A percentile compares a stretch with the other conserved stretches of the same genome.
Conservation (phyloP, 92 coral and sea anemone species). For the Palythoa grandis region DNA sequence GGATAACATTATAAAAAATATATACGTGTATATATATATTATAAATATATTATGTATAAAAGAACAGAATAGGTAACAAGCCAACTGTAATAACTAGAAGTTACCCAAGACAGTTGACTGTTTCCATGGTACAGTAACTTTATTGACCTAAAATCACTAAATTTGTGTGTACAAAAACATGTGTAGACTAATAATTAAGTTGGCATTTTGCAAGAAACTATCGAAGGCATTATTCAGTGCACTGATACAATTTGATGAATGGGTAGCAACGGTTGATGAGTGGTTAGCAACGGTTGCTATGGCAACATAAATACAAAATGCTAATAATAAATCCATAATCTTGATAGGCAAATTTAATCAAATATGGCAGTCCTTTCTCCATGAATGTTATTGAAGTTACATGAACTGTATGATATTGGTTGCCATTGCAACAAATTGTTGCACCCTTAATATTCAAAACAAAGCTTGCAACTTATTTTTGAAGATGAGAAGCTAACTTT, state of each 20-base stretch:
- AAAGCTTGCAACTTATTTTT: slow-evolving; percentile 11
- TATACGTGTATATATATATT: too few relatives aligned
- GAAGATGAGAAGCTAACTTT: not conserved
- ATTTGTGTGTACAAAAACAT: not conserved
- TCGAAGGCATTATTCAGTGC: not conserved
- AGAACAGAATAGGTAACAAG: too few relatives aligned
- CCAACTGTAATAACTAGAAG: too few relatives aligned
- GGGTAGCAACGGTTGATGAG: not conserved
- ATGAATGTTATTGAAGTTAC: not conserved
- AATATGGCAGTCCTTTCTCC: not conserved
- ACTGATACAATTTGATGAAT: not conserved
- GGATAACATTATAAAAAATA: too few relatives aligned
- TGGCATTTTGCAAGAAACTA: not conserved
- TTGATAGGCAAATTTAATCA: not conserved
- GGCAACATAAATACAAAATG: slow-evolving; percentile 9
- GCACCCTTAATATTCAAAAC: slow-evolving; percentile 16
- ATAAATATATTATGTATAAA: too few relatives aligned
- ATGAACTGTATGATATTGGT: not conserved
- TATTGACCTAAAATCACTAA: not conserved
- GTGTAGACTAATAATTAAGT: not conserved
- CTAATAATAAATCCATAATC: not conserved
- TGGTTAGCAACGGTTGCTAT: slow-evolving; percentile 3
- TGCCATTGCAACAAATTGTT: not conserved
- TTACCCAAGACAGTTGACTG: too few relatives aligned
- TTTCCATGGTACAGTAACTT: not conserved